A percentile compares a stretch with the other conserved stretches of the same genome.
These are phyloP conservation scores for Rotaria socialis DNA, from an alignment of 2,888 invertebrate species.

Conservation along the genomic window DNA sequence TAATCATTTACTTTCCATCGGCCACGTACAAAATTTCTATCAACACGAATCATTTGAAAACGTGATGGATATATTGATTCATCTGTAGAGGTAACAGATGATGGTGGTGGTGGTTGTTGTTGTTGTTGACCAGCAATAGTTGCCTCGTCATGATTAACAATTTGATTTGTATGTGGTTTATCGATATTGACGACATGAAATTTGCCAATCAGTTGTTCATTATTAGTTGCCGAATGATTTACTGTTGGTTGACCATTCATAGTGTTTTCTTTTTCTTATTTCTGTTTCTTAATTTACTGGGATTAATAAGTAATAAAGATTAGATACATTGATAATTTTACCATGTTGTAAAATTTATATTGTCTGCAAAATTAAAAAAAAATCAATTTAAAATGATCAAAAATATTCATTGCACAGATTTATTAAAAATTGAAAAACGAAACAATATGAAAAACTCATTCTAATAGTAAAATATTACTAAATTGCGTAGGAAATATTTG, in stretches of 20 bases:
- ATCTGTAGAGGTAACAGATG: neutral
- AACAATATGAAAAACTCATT: neutral
- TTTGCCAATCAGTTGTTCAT: conserved; percentile 8
- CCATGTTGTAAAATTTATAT: neutral
- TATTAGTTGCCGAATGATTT: neutral
- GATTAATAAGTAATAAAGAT: neutral
- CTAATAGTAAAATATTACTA: neutral
- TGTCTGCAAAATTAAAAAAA: too few relatives aligned
- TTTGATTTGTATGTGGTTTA: neutral
- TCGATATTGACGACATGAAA: neutral
- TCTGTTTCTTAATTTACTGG: neutral
- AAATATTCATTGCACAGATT: too few relatives aligned
- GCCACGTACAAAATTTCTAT: conserved; percentile 25
- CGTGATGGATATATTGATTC: neutral
- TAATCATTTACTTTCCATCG: conserved; percentile 35
- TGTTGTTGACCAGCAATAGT: neutral
- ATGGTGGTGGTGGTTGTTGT: neutral
- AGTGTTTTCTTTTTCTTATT: neutral
- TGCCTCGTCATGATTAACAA: neutral
- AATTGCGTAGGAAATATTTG: conserved; percentile 8
- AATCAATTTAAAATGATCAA: too few relatives aligned
- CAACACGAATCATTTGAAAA: conserved; percentile 33
- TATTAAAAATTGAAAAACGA: neutral
- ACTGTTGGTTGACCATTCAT: conserved; percentile 14
- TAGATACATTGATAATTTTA: neutral